A percentile compares a stretch with the other conserved stretches of the same genome.
phyloP scores from a whole-genome alignment of 2,797 vertebrate species.

The Tadarida brasiliensis region DNA sequence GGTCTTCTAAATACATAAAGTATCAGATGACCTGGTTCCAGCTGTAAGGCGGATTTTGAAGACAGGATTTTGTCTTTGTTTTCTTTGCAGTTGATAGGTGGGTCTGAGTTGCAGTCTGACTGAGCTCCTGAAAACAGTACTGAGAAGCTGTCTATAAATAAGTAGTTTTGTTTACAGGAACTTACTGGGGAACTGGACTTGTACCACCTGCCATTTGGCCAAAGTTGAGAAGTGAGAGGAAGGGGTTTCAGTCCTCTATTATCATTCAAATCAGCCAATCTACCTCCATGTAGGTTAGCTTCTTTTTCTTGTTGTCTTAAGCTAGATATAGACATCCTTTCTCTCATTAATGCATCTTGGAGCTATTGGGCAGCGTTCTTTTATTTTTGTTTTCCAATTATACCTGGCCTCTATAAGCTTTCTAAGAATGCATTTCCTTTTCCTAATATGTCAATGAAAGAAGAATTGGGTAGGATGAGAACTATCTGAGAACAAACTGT shows the following conservation, averaged over 20 bases:
- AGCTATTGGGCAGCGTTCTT: background rate
- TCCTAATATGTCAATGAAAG: slow-evolving; percentile 59
- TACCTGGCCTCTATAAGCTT: slow-evolving; percentile 52
- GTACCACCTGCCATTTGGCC: slow-evolving; percentile 76
- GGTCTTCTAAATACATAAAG: background rate
- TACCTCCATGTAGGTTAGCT: background rate
- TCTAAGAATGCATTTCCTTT: slow-evolving; percentile 68
- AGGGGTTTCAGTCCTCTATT: slow-evolving; percentile 66
- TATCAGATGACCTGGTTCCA: background rate
- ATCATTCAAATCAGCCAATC: slow-evolving; percentile 57
- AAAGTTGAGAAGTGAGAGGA: slow-evolving; percentile 73
- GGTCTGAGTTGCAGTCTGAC: slow-evolving; percentile 73
- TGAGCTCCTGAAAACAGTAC: slow-evolving; percentile 82
- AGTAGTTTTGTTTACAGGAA: slow-evolving; percentile 84
- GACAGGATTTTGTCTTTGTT: slow-evolving; percentile 8
- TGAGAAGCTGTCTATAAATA: slow-evolving; percentile 83
- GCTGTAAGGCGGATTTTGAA: slow-evolving; percentile 7
- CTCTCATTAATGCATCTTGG: background rate
- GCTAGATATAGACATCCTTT: background rate
- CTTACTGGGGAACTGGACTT: slow-evolving; percentile 80
- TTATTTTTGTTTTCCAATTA: background rate
- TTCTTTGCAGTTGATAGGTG: slow-evolving; percentile 46
- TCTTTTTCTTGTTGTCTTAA: background rate
- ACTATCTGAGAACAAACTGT: slow-evolving; percentile 68
- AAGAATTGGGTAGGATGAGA: slow-evolving; percentile 56